Evolutionary conservation across 2,888 invertebrate species (phyloP), one percentile per base, ranked within the genome.

Genomic region (Anaspis maculata): DNA sequence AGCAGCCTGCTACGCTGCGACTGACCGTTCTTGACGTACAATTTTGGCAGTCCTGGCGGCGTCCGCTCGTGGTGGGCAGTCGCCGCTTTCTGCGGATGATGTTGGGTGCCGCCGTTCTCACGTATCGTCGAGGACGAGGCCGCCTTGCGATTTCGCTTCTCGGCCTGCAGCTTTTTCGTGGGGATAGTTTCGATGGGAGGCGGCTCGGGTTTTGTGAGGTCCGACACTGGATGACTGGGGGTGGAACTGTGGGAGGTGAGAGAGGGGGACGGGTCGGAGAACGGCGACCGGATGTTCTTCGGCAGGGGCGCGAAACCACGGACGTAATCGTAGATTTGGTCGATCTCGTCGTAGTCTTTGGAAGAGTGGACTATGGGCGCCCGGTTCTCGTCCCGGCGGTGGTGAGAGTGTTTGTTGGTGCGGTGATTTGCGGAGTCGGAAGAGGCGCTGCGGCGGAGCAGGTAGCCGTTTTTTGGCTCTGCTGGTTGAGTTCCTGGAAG

Each of bases 271-370:
- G 67, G 50, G 61, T 69, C 62, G 51, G 62, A 68, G 52, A 78
- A 80, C 0, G 79, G 78, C 1, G 79, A 76, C 52, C 79, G 73
- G 13, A 82, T 76, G 54, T 77, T 84, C 62, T 88, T 87, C 3
- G 92, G 90, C 15, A 90, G 72, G 2, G 90, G 90, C 30, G 91
- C 91, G 49, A 94, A 84, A 1, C 94, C 92, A 42, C 94, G 73
- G 0, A 95, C 91, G 62, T 94, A 95, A 61, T 92, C 91, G 61
- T 95, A 95, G 46, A 95, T 90, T 66, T 94, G 90, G 70, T 95
- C 94, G 49, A 95, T 91, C 67, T 95, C 92, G 51, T 92, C 90
- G 65, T 94, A 91, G 55, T 91, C 90, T 59, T 88, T 87, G 15
- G 80, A 73, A n/a, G n/a, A n/a, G 41, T 66, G 68, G 11, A 68